Conservation (phyloP, 2,113 vertebrate genomes). For the Benitochromis conjunctus region DNA sequence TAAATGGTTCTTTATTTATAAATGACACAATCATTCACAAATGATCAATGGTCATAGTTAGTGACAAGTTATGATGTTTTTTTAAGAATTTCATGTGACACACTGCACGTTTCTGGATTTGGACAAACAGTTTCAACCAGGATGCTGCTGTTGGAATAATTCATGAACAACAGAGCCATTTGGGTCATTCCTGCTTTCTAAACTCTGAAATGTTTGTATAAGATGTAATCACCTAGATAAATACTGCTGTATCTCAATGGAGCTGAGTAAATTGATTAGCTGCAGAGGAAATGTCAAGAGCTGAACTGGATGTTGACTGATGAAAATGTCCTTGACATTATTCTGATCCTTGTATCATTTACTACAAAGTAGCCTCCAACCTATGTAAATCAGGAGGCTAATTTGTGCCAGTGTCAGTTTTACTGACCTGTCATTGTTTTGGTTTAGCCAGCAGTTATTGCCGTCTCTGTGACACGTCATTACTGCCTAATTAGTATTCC, state of each 20-base stretch:
- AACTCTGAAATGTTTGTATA: not conserved
- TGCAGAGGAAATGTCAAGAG: conserved; percentile 34
- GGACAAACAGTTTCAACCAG: not conserved
- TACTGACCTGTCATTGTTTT: conserved; percentile 52
- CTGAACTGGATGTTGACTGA: conserved; percentile 29
- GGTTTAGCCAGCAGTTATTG: conserved; percentile 48
- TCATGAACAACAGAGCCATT: not conserved
- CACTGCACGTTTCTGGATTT: not conserved
- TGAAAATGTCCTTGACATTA: conserved; percentile 50
- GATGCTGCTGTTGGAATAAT: not conserved
- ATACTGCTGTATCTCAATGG: not conserved
- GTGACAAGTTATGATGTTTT: not conserved
- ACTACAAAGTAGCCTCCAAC: conserved; percentile 24
- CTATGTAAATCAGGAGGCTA: conserved; percentile 37
- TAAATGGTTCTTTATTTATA: not conserved
- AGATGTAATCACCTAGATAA: not conserved
- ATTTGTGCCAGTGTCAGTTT: conserved; percentile 47
- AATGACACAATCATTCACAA: not conserved
- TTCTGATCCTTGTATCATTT: conserved; percentile 22
- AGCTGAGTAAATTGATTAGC: conserved; percentile 22
- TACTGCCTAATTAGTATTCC: conserved; percentile 57
- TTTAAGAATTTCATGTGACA: not conserved
- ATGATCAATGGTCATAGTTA: not conserved
- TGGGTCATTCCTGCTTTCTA: not conserved
- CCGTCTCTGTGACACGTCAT: conserved; percentile 47